These are phyloP conservation scores for Hoplostethus atlanticus DNA, from an alignment of 2,797 vertebrate species.

Conservation along the genomic window DNA sequence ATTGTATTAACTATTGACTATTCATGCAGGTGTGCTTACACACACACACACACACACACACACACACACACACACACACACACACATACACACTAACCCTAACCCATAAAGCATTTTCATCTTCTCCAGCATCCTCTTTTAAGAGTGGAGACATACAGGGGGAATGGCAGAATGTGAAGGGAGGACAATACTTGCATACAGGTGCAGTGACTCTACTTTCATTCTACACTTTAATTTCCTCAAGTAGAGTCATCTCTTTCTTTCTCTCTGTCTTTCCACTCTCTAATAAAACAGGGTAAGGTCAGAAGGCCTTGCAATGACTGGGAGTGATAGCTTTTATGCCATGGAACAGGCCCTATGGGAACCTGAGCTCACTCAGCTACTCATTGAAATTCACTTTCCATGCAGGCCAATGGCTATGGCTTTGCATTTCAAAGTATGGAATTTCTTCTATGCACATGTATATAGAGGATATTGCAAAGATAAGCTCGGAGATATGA, in stretches of 20 bases:
- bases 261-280: not conserved
- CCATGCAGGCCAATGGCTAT: not conserved
- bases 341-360: not conserved
- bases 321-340: conserved; percentile 5
- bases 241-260: not conserved
- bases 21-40: conserved; percentile 1
- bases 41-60: not conserved
- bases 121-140: not conserved
- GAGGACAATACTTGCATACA: not conserved
- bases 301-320: not conserved
- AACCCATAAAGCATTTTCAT: too few species aligned
- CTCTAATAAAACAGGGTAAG: not conserved
- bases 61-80: not conserved
- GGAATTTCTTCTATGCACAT: conserved; percentile 6
- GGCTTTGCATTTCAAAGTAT: conserved; percentile 44
- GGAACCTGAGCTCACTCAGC: conserved; percentile 17
- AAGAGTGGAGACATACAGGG: not conserved
- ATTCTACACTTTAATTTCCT: not conserved
- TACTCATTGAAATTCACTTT: conserved; percentile 34
- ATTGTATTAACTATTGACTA: not conserved
- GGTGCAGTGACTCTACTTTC: not conserved
- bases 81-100: not conserved
- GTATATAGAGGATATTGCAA: not conserved
- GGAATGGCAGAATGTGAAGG: not conserved
- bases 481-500: not conserved